phyloP scores from a whole-genome alignment of 64 coral and sea anemone genomes.

The Stylophora pistillata region DNA sequence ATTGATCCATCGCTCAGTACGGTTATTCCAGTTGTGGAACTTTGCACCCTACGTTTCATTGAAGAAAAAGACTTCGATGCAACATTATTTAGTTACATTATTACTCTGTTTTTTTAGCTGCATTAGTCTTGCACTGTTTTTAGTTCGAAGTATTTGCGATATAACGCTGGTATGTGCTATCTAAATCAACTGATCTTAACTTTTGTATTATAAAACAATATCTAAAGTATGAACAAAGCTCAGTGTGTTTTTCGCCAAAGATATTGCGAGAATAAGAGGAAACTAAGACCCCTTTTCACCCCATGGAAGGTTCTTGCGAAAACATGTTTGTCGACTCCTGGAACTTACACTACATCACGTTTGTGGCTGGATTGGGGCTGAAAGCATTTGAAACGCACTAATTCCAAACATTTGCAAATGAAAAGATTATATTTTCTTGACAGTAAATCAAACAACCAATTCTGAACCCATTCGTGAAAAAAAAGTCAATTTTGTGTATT shows the following conservation, averaged over 20 bases:
- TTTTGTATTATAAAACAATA: slow-evolving; percentile 12
- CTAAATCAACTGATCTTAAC: background rate
- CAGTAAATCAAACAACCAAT: background rate
- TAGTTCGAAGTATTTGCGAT: slow-evolving; percentile 1
- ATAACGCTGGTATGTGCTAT: background rate
- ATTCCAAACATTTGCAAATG: background rate
- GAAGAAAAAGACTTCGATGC: background rate
- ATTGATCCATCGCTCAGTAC: background rate
- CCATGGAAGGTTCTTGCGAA: slow-evolving; percentile 2
- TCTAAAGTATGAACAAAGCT: slow-evolving; percentile 1
- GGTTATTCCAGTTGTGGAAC: no score
- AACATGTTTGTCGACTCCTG: background rate
- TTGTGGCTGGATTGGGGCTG: background rate
- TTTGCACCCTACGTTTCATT: background rate
- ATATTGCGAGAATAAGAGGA: slow-evolving; percentile 29
- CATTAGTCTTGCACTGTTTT: background rate
- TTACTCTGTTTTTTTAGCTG: background rate
- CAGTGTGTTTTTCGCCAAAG: slow-evolving; percentile 8
- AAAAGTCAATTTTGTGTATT: background rate
- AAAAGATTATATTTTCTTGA: background rate
- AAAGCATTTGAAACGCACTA: background rate
- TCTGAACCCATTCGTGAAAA: background rate
- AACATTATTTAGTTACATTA: slow-evolving; percentile 4
- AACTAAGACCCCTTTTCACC: background rate
- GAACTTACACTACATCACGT: background rate